A percentile compares a stretch with the other conserved stretches of the same genome.
These are phyloP conservation scores for Helicoverpa zea DNA, from an alignment of 1,140 invertebrate species.

Conservation along the genomic window DNA sequence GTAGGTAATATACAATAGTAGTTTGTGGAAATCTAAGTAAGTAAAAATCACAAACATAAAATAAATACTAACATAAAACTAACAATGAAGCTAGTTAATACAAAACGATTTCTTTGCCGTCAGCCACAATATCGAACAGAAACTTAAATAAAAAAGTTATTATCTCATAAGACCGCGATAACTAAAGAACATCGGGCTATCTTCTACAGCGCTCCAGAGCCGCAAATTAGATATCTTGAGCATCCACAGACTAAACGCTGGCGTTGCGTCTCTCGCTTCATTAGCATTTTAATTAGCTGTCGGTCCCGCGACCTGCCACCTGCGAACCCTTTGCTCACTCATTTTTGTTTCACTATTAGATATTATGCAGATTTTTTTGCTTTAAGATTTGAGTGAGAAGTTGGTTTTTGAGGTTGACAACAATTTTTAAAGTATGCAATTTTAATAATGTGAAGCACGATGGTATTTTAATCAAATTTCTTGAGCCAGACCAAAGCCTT, in stretches of 20 bases:
- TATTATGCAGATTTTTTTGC: constrained; percentile 61
- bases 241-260: constrained; percentile 41
- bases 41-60: too few relatives aligned
- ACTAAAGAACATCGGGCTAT: background rate
- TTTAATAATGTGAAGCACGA: background rate
- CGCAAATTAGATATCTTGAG: constrained; percentile 39
- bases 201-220: constrained; percentile 1
- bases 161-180: constrained; percentile 3
- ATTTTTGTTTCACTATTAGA: constrained; percentile 57
- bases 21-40: too few relatives aligned
- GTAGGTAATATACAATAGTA: too few relatives aligned
- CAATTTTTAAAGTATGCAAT: background rate
- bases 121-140: constrained; percentile 13
- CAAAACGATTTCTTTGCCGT: constrained; percentile 1
- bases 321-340: constrained; percentile 51
- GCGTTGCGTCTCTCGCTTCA: constrained; percentile 57
- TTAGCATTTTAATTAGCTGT: constrained; percentile 76
- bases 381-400: background rate
- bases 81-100: background rate
- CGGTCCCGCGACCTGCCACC: constrained; percentile 56
- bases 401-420: background rate
- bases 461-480: too few relatives aligned
- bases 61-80: background rate
- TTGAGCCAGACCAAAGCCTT: too few relatives aligned
- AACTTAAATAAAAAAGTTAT: constrained; percentile 2